Conservation (phyloP, 1,140 invertebrate genomes). For the Hydropsyche tenuis region DNA sequence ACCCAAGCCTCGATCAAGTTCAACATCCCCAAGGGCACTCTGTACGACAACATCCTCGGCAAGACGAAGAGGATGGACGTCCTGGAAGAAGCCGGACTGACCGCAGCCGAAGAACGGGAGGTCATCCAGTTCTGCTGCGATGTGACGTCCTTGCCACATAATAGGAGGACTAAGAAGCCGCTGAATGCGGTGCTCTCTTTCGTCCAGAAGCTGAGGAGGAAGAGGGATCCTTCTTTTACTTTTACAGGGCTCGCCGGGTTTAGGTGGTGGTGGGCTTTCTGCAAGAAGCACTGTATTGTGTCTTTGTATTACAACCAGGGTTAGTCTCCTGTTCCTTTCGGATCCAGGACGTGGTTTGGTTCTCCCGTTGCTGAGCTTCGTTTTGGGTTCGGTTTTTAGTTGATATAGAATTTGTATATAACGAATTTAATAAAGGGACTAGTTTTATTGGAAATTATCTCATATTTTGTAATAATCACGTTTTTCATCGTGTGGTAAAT, state of each 20-base stretch:
- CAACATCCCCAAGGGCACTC: constrained; percentile 78
- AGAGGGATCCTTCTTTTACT: constrained; percentile 68
- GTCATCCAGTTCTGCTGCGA: constrained; percentile 78
- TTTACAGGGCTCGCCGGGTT: constrained; percentile 74
- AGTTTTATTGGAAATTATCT: too few relatives aligned
- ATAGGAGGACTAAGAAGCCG: constrained; percentile 74
- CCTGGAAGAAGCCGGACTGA: constrained; percentile 71
- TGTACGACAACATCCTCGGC: constrained; percentile 80
- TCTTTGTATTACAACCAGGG: constrained; percentile 42
- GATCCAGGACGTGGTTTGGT: too few relatives aligned
- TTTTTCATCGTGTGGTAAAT: too few relatives aligned
- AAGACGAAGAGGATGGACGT: constrained; percentile 80
- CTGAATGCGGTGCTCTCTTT: constrained; percentile 69
- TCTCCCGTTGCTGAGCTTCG: too few relatives aligned
- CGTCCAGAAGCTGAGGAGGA: constrained; percentile 68
- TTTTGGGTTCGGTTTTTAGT: too few relatives aligned
- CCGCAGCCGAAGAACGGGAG: constrained; percentile 68
- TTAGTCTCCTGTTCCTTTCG: too few relatives aligned
- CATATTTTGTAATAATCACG: too few relatives aligned
- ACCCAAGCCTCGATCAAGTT: constrained; percentile 74
- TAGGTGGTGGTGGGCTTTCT: constrained; percentile 83
- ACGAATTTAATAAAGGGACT: too few relatives aligned
- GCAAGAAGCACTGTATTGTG: constrained; percentile 79
- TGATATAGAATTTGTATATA: too few relatives aligned
- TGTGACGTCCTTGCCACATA: constrained; percentile 74